These are phyloP conservation scores for Pseudochirops cupreus DNA, from an alignment of 2,797 vertebrate genomes.

Conservation along the genomic window DNA sequence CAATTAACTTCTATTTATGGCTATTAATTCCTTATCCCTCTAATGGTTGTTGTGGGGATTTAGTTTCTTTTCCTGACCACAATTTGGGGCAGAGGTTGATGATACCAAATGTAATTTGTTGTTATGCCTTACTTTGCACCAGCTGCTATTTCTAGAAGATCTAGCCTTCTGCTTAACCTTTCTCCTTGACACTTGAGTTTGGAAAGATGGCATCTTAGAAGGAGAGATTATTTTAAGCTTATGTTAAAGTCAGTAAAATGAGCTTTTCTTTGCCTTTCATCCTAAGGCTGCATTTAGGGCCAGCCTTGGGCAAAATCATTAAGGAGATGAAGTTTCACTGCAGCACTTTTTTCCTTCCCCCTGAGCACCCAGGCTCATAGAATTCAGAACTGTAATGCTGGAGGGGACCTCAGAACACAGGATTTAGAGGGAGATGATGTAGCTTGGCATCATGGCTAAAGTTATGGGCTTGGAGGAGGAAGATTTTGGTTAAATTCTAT, in stretches of 20 bases:
- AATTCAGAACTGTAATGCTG: background rate
- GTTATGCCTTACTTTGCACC: background rate
- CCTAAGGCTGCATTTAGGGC: background rate
- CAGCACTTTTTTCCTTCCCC: background rate
- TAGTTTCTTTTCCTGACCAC: background rate
- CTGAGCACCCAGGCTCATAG: background rate
- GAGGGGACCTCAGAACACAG: background rate
- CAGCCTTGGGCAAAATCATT: background rate
- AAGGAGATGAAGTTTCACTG: background rate
- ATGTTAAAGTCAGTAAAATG: background rate
- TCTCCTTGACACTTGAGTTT: background rate
- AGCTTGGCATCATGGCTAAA: background rate
- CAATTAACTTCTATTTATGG: background rate
- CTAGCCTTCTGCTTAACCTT: background rate
- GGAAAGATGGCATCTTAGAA: background rate
- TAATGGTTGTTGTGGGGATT: background rate
- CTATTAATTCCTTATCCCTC: background rate
- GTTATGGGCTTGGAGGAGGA: background rate
- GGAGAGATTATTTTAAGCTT: background rate
- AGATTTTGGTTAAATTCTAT: background rate
- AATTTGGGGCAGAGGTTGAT: background rate
- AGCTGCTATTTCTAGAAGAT: background rate
- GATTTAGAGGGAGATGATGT: background rate
- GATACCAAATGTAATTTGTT: background rate
- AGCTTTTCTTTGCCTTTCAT: background rate